Base-by-base conservation (phyloP, 2,797 vertebrate species). In the Clarias pachynema region DNA sequence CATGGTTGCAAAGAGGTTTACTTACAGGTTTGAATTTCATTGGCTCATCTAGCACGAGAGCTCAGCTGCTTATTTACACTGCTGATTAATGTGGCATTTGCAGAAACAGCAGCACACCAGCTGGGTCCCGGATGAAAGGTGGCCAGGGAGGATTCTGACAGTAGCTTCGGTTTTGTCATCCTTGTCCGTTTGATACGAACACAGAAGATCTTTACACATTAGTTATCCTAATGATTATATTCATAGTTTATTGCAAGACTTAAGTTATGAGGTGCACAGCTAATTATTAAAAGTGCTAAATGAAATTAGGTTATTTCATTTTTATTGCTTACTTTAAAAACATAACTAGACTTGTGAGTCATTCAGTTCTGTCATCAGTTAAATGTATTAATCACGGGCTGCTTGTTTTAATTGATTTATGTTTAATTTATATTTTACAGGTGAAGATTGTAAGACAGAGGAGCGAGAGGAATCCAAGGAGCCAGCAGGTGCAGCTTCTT, bases 381-480 rank as follows among this genome's bases (percentile, higher is more conserved):
- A 56, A 34, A 29, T 69, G 18, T 22, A 31, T 69, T 37, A 82
- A 59, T 72, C 34, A 49, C 34, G 75, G 40, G 31, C 10, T 31
- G 18, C 26, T 84, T 60, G 37, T 29, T 53, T 80, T 56, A 18
- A 29, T 56, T 15, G 65, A 49, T 14, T 57, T 22, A 84, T 44
- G 24, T 22, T 31, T 3, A 37, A n/a, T 69, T 49, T 60, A 82
- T 70, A 86, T 24, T 24, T 59, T 12, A 8, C 91, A 94, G 94
- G 70, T n/a, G 86, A 70, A 29, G 91, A 83, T 20, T 86, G 66
- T 72, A 94, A 94, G 82, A 75, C 62, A 29, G 92, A 94, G 62
- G 81, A 87, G 31, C 63, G 89, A 1, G 93, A 93, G 88, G 91
- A 88, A 37, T 80, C 90, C 0, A 93, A 93, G 89, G 91, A 91